Base-by-base conservation (phyloP, 2,113 vertebrate species). In the Pelusios castaneus region DNA sequence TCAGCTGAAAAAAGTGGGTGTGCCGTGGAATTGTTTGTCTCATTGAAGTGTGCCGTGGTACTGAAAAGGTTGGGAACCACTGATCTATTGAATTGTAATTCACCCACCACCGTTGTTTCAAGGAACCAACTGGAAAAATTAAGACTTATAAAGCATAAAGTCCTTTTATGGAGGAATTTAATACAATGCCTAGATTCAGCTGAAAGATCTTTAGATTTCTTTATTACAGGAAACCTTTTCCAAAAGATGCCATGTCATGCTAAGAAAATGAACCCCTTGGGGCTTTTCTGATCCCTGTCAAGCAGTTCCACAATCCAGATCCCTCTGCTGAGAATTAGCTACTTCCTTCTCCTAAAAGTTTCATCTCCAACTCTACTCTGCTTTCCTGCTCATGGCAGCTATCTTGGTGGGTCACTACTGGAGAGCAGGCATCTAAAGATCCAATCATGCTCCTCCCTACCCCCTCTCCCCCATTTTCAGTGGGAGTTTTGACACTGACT, bases 101-200 rank as follows among this genome's bases (percentile, higher is more conserved):
- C 7, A 89, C 78, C 12, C 85, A 14, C 54, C 79, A 67, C 38
- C 54, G n/a, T 56, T n/a, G 84, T 77, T 94, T 88, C 85, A 87
- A 84, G 86, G 45, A 70, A 27, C 8, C 56, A 92, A 94, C 90
- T 25, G 85, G 80, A 76, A 38, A 82, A 70, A 56, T 83, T 55
- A 84, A 87, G 52, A 5, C 2, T 92, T 73, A 60, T 6, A 47
- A 47, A 47, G 47, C 6, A 47, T 47, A 47, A 47, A 47, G 47
- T 47, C 47, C 47, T 47, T 47, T 47, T 47, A 47, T 47, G 47
- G 47, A 47, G 47, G 47, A 47, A 47, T 47, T 8, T 47, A 47
- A 47, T 47, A 76, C 45, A 90, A 1, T 51, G 90, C 82, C 55
- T 91, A 79, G 91, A 83, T 80, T 88, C 54, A 82, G 34, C 43